Base-by-base conservation (phyloP, 2,113 vertebrate species). In the Marcusenius ussheri region DNA sequence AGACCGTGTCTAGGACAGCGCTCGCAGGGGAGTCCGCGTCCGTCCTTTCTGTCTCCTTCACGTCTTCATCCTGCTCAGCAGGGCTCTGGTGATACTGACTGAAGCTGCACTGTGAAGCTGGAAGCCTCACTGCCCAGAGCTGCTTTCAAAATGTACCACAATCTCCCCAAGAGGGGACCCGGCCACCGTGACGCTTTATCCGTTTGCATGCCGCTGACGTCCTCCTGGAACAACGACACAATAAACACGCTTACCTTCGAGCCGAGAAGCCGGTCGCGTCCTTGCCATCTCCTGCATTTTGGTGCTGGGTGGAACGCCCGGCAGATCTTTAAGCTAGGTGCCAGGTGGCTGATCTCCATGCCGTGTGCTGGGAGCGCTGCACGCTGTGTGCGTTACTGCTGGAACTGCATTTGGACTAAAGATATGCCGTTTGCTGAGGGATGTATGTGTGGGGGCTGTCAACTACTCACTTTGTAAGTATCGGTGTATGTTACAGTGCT, bases 121-220 rank as follows among this genome's bases (percentile, higher is more conserved):
- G 93, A 96, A 96, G 97, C 96, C 96, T 97, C 97, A 96, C 95
- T 93, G 92, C 91, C 83, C 93, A 96, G 96, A 95, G 95, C 95
- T 87, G 94, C 95, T 95, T 96, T 95, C 94, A 94, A 92, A 93
- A 94, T 92, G 91, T 94, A 96, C 95, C 95, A 95, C 90, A 92
- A 91, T 92, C 19, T 89, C 27, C 85, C 91, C 89, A 88, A 93
- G 94, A 93, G 89, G 94, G 96, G 94, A 93, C 94, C 92, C 90
- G 91, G 93, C 91, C 90, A 92, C 92, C 93, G 94, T 94, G 83
- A 47, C 3, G 83, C 89, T 94, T 84, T 84, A 93, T 95, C 94
- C 96, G 96, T 97, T 97, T 98, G 98, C 98, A 99, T 99, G 98
- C 97, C 95, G 95, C 95, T 94, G 96, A 94, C 94, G 95, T 95